Conservation (phyloP, 2,113 vertebrate genomes). For the Ochotona curzoniae region DNA sequence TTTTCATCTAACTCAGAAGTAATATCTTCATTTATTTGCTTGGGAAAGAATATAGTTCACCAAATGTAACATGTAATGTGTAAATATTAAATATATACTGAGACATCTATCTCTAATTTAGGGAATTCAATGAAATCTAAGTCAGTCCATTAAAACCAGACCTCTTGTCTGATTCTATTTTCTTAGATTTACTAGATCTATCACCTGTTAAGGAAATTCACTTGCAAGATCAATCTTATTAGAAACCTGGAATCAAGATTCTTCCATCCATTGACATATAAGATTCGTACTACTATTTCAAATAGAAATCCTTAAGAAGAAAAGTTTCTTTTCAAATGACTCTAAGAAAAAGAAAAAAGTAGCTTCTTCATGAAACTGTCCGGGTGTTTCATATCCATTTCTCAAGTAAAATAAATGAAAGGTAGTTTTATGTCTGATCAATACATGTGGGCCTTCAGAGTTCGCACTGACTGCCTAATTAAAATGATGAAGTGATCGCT, state of each 20-base stretch:
- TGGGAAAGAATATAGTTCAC: background rate
- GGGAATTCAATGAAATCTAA: background rate
- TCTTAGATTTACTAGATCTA: background rate
- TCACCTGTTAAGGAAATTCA: background rate
- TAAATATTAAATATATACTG: background rate
- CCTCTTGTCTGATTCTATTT: background rate
- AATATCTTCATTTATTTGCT: background rate
- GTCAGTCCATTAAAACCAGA: background rate
- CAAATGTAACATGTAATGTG: background rate
- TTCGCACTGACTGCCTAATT: constrained; percentile 70
- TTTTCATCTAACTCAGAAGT: background rate
- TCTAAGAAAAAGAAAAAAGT: constrained; percentile 35
- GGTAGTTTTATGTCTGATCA: constrained; percentile 61
- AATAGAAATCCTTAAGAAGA: background rate
- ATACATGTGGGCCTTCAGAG: constrained; percentile 68
- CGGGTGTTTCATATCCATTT: constrained; percentile 48
- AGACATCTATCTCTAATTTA: background rate
- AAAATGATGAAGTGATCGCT: constrained; percentile 73
- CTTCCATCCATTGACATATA: background rate
- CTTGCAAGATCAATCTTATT: constrained; percentile 5
- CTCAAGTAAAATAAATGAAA: constrained; percentile 67
- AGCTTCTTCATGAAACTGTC: constrained; percentile 33
- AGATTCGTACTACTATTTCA: background rate
- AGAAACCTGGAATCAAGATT: background rate
- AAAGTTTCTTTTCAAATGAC: constrained; percentile 27